Conservation (phyloP, 2,113 vertebrate species). For the Ptyas mucosa region DNA sequence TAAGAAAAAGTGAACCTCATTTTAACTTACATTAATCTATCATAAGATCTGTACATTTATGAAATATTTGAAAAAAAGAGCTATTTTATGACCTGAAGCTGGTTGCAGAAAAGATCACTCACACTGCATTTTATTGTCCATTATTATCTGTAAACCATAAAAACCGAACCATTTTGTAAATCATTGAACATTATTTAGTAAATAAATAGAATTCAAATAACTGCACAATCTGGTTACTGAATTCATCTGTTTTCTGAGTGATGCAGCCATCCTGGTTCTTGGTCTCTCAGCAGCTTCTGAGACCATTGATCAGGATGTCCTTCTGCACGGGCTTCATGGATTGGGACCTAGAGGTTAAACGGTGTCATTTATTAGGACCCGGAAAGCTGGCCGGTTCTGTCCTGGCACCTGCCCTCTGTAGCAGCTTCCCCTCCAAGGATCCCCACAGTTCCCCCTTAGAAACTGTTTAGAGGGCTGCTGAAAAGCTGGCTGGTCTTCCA, state of each 20-base stretch:
- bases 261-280: neutral
- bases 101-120: neutral
- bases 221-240: neutral
- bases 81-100: neutral
- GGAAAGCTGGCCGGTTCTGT: neutral
- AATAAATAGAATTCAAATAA: neutral
- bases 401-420: neutral
- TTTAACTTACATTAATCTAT: neutral
- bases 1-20: neutral
- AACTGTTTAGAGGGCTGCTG: neutral
- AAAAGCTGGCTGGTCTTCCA: neutral
- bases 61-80: neutral
- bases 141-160: neutral
- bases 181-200: neutral
- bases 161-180: neutral
- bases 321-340: neutral
- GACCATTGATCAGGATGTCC: neutral
- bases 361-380: neutral
- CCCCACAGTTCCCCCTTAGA: neutral
- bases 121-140: neutral
- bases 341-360: neutral
- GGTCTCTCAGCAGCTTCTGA: neutral
- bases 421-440: neutral
- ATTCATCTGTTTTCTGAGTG: neutral
- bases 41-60: neutral